Conservation (phyloP, 1,140 invertebrate genomes). For the Bombus huntii region DNA sequence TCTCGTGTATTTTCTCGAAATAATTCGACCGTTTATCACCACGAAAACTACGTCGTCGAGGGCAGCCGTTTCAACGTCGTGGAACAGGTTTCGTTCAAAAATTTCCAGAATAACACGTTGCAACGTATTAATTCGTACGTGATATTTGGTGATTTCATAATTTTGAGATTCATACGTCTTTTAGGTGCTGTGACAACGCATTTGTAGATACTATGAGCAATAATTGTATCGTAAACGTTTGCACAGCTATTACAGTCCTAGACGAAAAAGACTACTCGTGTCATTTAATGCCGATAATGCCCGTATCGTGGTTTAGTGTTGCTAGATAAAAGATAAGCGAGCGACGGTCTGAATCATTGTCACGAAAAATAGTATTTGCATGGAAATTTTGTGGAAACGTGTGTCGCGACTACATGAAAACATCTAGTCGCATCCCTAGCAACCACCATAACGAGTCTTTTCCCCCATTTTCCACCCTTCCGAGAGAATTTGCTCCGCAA, state of each 20-base stretch:
- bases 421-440: background rate
- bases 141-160: background rate
- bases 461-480: background rate
- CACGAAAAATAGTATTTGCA: background rate
- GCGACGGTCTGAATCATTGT: background rate
- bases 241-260: background rate
- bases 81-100: conserved; percentile 2
- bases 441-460: background rate
- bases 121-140: background rate
- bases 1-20: background rate
- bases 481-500: background rate
- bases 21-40: conserved; percentile 18
- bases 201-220: background rate
- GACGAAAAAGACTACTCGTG: conserved; percentile 2
- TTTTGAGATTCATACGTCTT: background rate
- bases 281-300: background rate
- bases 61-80: background rate
- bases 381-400: background rate
- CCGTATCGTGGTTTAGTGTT: background rate
- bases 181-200: conserved; percentile 2
- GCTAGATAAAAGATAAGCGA: conserved; percentile 11
- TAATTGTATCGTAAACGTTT: background rate
- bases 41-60: background rate
- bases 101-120: conserved; percentile 6
- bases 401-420: background rate